A percentile compares a stretch with the other conserved stretches of the same genome.
phyloP scores from a whole-genome alignment of 1,140 invertebrate genomes.

The Diabrotica undecimpunctata region DNA sequence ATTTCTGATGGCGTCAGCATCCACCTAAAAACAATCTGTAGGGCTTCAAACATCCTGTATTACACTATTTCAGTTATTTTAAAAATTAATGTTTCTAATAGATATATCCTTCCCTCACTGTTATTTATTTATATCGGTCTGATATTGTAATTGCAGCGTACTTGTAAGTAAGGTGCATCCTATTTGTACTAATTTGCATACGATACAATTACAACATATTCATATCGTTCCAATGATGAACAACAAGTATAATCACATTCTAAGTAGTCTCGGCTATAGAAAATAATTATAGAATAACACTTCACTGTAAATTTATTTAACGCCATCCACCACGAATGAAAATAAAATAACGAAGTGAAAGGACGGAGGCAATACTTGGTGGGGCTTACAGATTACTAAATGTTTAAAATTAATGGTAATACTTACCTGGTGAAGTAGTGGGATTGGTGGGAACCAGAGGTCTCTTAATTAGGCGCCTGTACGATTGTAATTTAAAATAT shows the following conservation, averaged over 20 bases:
- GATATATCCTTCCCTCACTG: neutral
- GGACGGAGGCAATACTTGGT: neutral
- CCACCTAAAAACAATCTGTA: too few relatives aligned
- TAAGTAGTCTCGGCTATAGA: too few relatives aligned
- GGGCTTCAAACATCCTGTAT: too few relatives aligned
- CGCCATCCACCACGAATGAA: neutral
- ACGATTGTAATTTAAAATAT: too few relatives aligned
- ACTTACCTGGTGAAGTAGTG: neutral
- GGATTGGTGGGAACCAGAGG: neutral
- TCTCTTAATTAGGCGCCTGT: neutral
- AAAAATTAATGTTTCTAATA: neutral
- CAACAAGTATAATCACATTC: too few relatives aligned
- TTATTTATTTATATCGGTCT: neutral
- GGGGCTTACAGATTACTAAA: neutral
- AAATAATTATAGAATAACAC: neutral
- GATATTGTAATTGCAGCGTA: neutral
- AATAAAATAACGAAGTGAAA: neutral
- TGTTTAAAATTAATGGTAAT: neutral
- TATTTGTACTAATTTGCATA: neutral
- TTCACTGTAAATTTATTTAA: neutral
- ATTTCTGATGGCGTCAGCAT: too few relatives aligned
- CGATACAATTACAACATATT: neutral
- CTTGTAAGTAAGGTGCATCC: conserved; percentile 1
- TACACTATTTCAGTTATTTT: too few relatives aligned
- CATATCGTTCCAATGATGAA: too few relatives aligned